These are phyloP conservation scores for Proctacanthus coquilletti DNA, from an alignment of 1,140 invertebrate species.

Conservation along the genomic window DNA sequence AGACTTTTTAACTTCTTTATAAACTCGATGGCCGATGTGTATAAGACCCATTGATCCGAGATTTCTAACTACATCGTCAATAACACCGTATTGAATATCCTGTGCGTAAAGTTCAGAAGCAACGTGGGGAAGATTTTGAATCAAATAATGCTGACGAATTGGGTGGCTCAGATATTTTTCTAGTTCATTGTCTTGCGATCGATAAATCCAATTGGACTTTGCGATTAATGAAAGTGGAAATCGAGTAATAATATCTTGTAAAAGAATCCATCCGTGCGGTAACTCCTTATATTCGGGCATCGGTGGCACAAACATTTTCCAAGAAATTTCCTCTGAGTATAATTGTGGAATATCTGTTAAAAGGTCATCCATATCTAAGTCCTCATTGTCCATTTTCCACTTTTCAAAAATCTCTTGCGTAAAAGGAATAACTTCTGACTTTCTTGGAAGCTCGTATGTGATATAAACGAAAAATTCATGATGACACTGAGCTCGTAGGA, in stretches of 20 bases:
- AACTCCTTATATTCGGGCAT: conserved; percentile 44
- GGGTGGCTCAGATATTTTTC: conserved; percentile 48
- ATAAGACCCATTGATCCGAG: conserved; percentile 53
- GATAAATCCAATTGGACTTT: conserved; percentile 43
- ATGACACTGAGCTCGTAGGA: conserved; percentile 45
- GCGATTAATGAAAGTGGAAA: conserved; percentile 58
- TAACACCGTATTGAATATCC: too few relatives aligned
- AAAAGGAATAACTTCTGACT: conserved; percentile 23
- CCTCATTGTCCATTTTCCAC: conserved; percentile 27
- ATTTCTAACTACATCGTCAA: conserved; percentile 36
- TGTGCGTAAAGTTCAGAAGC: conserved; percentile 36
- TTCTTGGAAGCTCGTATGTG: conserved; percentile 37
- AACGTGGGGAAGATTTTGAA: conserved; percentile 39
- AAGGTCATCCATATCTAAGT: conserved; percentile 27
- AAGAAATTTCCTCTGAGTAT: conserved; percentile 38
- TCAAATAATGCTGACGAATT: conserved; percentile 44
- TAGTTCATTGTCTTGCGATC: conserved; percentile 40
- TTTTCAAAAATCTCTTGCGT: conserved; percentile 27
- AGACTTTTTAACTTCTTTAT: conserved; percentile 51
- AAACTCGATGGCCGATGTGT: conserved; percentile 46
- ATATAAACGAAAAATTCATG: conserved; percentile 57
- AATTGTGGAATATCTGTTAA: conserved; percentile 25
- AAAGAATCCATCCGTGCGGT: conserved; percentile 53
- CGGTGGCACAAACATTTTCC: conserved; percentile 62
- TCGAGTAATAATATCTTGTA: conserved; percentile 53